Evolutionary conservation across 2,888 invertebrate genomes (phyloP), one percentile per base, ranked within the genome.

Genomic region (Trichopria drosophilae): DNA sequence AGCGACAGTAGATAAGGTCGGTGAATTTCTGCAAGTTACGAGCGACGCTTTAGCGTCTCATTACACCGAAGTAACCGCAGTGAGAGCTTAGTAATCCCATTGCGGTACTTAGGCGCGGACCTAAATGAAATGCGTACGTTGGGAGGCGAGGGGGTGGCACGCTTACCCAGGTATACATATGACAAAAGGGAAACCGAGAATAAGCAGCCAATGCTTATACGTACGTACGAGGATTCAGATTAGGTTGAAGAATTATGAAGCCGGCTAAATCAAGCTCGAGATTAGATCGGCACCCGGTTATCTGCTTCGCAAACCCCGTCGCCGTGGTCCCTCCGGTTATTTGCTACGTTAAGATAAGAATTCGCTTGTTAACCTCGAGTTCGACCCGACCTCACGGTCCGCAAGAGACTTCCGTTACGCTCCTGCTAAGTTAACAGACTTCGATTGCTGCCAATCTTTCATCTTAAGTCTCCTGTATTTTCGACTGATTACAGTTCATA

Each of bases 161-260:
- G 31, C n/a, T 13, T 12, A 19, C 28, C 6, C 10, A 18, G 22
- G 23, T 26, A 15, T 20, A 23, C 12, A 22, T 19, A 29, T 28
- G 6, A 9, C 26, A 2, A 4, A n/a, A 5, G 23, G 22, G 22
- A 12, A 39, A 41, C 51, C 45, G 41, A 42, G 44, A 46, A 57
- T 28, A 50, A 59, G 59, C 61, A 60, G 60, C 60, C 64, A 65
- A 66, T 65, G 70, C 67, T 70, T 72, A 67, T 20, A 4, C 18
- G 20, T 35, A n/a, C 22, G 19, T 63, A 66, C 65, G 66, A 60
- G 68, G 66, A 73, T 72, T 72, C 66, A 74, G 74, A 75, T 75
- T 75, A 75, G 69, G 64, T 65, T 61, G 62, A 64, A 72, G 72
- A 75, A 72, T 75, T 74, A 75, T 75, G 73, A 74, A 73, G 67